These are phyloP conservation scores for Cosmopolites sordidus DNA, from an alignment of 2,888 invertebrate genomes.

Conservation along the genomic window DNA sequence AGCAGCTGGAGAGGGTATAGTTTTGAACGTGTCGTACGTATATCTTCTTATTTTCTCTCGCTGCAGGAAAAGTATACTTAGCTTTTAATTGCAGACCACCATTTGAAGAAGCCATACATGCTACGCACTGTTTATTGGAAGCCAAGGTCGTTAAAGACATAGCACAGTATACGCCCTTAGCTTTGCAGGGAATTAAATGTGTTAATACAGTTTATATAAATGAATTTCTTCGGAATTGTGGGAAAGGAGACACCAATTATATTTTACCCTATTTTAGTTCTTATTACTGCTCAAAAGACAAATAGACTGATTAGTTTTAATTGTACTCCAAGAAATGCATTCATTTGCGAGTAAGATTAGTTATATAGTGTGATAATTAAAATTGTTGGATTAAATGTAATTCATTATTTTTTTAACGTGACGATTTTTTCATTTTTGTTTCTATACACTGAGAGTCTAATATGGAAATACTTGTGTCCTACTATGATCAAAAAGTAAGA, in stretches of 20 bases:
- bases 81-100: conserved; percentile 49
- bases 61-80: not conserved
- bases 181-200: conserved; percentile 43
- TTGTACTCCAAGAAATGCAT: too few relatives aligned
- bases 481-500: too few relatives aligned
- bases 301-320: not conserved
- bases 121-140: conserved; percentile 72
- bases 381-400: too few relatives aligned
- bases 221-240: conserved; percentile 39
- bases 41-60: not conserved
- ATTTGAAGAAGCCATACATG: conserved; percentile 52
- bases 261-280: conserved; percentile 16
- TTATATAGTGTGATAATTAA: too few relatives aligned
- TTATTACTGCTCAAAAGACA: not conserved
- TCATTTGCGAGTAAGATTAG: too few relatives aligned
- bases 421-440: too few relatives aligned
- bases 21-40: conserved; percentile 58
- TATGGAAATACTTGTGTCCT: too few relatives aligned
- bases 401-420: too few relatives aligned
- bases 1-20: conserved; percentile 70
- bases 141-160: conserved; percentile 41
- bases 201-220: conserved; percentile 42
- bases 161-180: conserved; percentile 39
- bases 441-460: too few relatives aligned
- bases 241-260: conserved; percentile 17